A percentile compares a stretch with the other conserved stretches of the same genome.
phyloP scores from a whole-genome alignment of 2,113 vertebrate species.

The Tylochromis polylepis region DNA sequence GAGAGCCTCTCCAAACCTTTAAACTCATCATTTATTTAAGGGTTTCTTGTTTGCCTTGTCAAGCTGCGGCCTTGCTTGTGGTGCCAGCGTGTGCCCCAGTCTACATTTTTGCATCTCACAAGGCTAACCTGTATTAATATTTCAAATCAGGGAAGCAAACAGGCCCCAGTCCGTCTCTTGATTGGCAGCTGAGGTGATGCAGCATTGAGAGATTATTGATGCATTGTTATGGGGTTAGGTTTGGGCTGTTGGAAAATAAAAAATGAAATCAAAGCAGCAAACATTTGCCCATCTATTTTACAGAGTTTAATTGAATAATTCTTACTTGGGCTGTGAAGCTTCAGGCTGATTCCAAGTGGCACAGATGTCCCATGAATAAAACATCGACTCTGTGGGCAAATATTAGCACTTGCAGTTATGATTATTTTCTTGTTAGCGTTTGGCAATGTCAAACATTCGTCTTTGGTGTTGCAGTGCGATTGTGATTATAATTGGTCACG shows the following conservation, averaged over 20 bases:
- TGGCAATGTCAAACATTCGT: slow-evolving; percentile 26
- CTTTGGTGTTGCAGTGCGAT: slow-evolving; percentile 21
- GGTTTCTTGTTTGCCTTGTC: slow-evolving; percentile 71
- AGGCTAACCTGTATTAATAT: slow-evolving; percentile 78
- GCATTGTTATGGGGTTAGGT: slow-evolving; percentile 23
- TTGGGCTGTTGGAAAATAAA: slow-evolving; percentile 34
- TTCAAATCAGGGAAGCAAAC: slow-evolving; percentile 68
- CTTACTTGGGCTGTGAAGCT: slow-evolving; percentile 40
- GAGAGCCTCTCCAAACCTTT: slow-evolving; percentile 63
- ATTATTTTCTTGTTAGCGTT: slow-evolving; percentile 53
- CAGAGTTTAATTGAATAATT: slow-evolving; percentile 54
- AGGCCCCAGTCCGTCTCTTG: slow-evolving; percentile 40
- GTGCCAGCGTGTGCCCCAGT: slow-evolving; percentile 62
- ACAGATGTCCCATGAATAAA: slow-evolving; percentile 69
- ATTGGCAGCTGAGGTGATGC: slow-evolving; percentile 64
- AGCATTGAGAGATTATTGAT: slow-evolving; percentile 60
- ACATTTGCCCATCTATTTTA: slow-evolving; percentile 46
- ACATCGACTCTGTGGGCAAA: slow-evolving; percentile 47
- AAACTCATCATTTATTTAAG: slow-evolving; percentile 75
- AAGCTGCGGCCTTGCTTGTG: slow-evolving; percentile 73
- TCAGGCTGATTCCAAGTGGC: slow-evolving; percentile 43
- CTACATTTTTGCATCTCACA: slow-evolving; percentile 74
- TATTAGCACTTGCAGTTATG: slow-evolving; percentile 44
- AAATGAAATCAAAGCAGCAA: slow-evolving; percentile 25
- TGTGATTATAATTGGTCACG: slow-evolving; percentile 42